These are phyloP conservation scores for Itoplectis maculator DNA, from an alignment of 2,888 invertebrate genomes.

Conservation along the genomic window DNA sequence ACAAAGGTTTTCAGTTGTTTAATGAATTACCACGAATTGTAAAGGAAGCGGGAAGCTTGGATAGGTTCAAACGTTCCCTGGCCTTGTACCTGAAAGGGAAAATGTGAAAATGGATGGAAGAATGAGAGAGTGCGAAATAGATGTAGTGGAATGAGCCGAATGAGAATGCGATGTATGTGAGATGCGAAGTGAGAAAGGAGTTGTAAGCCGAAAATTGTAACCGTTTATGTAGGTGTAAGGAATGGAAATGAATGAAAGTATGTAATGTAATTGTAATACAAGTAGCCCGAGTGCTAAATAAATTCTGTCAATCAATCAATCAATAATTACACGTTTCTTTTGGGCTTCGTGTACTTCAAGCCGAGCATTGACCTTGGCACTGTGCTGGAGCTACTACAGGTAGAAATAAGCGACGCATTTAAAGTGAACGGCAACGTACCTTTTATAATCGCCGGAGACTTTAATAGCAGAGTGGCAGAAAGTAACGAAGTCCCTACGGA, in stretches of 20 bases:
- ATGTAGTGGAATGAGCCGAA: no score
- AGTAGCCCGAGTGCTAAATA: slow-evolving; percentile 16
- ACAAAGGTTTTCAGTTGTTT: not conserved
- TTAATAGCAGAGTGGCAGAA: not conserved
- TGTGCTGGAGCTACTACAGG: slow-evolving; percentile 11
- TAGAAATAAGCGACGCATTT: not conserved
- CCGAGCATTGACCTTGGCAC: not conserved
- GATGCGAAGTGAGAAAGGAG: no score
- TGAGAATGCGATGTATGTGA: no score
- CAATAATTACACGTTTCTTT: not conserved
- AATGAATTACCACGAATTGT: not conserved
- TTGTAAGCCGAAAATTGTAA: no score
- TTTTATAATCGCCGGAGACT: not conserved
- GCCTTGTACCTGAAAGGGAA: not conserved
- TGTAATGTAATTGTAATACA: not conserved
- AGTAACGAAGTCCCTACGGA: not conserved
- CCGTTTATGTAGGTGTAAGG: no score
- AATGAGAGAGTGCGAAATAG: no score
- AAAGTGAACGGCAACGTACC: not conserved
- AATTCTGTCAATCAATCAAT: slow-evolving; percentile 25
- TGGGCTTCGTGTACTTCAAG: slow-evolving; percentile 22
- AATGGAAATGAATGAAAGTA: not conserved
- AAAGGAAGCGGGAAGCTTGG: not conserved
- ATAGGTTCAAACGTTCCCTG: not conserved
- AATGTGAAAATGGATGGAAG: not conserved